phyloP scores from a whole-genome alignment of 2,888 invertebrate species.

The Belgica antarctica region DNA sequence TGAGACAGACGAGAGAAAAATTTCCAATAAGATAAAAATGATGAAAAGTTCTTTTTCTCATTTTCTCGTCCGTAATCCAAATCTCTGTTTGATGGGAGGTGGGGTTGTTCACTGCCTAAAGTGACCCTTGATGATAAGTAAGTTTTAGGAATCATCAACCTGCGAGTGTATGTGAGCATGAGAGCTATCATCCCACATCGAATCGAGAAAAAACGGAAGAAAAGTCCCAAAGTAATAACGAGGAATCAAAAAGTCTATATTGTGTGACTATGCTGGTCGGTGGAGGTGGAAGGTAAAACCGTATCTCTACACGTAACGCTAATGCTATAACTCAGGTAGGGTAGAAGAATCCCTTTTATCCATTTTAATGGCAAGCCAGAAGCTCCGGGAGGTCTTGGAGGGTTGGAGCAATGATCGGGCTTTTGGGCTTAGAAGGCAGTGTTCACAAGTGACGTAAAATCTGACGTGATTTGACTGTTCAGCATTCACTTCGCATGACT shows the following conservation, averaged over 20 bases:
- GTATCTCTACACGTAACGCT: not conserved
- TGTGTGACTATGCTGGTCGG: not conserved
- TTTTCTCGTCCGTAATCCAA: not conserved
- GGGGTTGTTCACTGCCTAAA: no score
- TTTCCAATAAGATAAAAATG: not conserved
- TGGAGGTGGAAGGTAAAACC: no score
- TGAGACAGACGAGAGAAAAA: not conserved
- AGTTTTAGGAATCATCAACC: not conserved
- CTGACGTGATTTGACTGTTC: no score
- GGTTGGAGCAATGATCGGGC: no score
- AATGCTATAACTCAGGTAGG: not conserved
- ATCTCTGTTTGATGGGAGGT: no score
- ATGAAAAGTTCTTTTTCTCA: not conserved
- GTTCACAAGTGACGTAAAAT: no score
- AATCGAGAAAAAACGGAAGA: not conserved
- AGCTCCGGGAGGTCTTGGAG: no score
- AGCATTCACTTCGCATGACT: no score
- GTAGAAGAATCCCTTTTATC: not conserved
- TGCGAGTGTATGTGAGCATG: not conserved
- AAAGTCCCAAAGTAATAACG: constrained; percentile 3
- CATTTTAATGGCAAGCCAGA: not conserved
- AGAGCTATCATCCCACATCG: not conserved
- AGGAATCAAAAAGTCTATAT: constrained; percentile 7
- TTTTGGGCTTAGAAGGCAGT: not conserved
- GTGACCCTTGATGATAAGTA: constrained; percentile 27